Percentiles rank a stretch among this genome's conserved stretches.
Conservation (phyloP, 1,140 invertebrate species). For the Trichoplusia ni region DNA sequence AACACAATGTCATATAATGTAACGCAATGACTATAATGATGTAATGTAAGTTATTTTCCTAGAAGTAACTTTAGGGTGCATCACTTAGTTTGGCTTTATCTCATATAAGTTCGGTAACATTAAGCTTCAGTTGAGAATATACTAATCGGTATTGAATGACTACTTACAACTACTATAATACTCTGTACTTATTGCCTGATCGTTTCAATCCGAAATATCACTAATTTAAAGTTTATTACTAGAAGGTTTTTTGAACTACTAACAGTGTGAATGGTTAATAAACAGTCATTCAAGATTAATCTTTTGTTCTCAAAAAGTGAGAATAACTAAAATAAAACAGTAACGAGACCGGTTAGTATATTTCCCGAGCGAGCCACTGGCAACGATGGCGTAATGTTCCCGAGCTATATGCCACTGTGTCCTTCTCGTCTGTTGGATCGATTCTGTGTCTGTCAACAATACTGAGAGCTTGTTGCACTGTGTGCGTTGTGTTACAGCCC, state of each 20-base stretch:
- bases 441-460: conserved; percentile 53
- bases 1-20: conserved; percentile 44
- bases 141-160: conserved; percentile 26
- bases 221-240: no score
- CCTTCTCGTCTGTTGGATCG: conserved; percentile 62
- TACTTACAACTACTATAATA: no score
- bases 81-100: conserved; percentile 75
- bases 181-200: no score
- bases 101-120: conserved; percentile 44
- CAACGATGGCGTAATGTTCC: conserved; percentile 1
- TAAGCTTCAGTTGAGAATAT: conserved; percentile 21
- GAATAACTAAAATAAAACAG: background rate
- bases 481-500: conserved; percentile 35
- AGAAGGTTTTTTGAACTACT: no score
- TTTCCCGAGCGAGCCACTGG: background rate
- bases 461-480: conserved; percentile 48
- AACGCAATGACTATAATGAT: conserved; percentile 46
- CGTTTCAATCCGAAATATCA: no score
- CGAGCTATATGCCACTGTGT: conserved; percentile 55
- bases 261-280: no score
- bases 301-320: background rate
- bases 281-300: background rate
- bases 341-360: background rate
- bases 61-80: conserved; percentile 74
- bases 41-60: conserved; percentile 52